phyloP scores from a whole-genome alignment of 2,888 invertebrate species.

The Phortica okadai region DNA sequence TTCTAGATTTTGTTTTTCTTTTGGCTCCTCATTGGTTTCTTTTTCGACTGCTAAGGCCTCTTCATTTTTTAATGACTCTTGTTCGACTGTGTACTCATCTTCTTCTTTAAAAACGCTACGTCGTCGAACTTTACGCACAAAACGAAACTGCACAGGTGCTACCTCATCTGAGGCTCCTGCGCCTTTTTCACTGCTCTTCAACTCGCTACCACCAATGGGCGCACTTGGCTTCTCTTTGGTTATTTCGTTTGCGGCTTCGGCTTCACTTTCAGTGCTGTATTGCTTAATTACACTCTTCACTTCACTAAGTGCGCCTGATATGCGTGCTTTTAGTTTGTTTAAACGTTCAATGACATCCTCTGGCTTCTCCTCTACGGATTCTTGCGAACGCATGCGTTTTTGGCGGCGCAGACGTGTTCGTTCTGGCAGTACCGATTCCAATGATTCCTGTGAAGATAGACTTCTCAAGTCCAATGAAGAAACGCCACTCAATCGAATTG shows the following conservation, averaged over 20 bases:
- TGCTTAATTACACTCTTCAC: conserved; percentile 74
- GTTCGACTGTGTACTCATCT: conserved; percentile 53
- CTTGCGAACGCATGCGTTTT: conserved; percentile 65
- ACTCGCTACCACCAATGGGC: not conserved
- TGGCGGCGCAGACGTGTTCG: conserved; percentile 68
- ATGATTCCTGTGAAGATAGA: conserved; percentile 31
- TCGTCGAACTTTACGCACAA: conserved; percentile 71
- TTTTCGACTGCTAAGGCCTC: not conserved
- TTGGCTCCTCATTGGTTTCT: not conserved
- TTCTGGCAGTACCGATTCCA: conserved; percentile 59
- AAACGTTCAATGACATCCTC: conserved; percentile 62
- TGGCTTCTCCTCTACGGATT: conserved; percentile 61
- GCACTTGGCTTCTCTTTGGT: conserved; percentile 25
- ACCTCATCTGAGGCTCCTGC: conserved; percentile 41
- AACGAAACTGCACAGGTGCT: conserved; percentile 69
- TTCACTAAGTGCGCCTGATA: conserved; percentile 73
- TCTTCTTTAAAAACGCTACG: conserved; percentile 71
- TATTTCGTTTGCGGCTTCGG: conserved; percentile 49
- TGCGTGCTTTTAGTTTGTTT: conserved; percentile 73
- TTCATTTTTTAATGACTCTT: conserved; percentile 32
- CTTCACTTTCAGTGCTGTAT: conserved; percentile 71
- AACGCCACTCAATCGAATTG: conserved; percentile 39
- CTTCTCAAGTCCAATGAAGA: conserved; percentile 35
- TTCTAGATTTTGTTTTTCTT: conserved; percentile 1
- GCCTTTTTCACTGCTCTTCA: not conserved